phyloP scores from a whole-genome alignment of 2,113 vertebrate species.

The Dromas ardeola region DNA sequence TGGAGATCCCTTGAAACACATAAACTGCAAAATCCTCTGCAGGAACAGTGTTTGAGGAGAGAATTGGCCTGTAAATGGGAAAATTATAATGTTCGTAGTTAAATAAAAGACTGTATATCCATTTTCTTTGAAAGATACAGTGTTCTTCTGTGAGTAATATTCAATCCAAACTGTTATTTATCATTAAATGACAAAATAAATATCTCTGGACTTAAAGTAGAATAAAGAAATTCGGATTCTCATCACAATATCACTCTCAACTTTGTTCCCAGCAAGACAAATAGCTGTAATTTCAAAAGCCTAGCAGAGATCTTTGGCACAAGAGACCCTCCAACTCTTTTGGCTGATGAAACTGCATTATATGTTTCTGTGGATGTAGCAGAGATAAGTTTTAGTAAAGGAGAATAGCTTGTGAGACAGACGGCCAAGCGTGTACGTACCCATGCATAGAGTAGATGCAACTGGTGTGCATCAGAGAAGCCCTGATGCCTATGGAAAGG shows the following conservation, averaged over 20 bases:
- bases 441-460: background rate
- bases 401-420: background rate
- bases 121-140: background rate
- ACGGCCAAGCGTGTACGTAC: rapidly evolving
- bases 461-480: background rate
- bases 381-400: background rate
- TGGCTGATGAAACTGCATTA: background rate
- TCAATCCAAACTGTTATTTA: background rate
- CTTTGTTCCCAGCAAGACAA: background rate
- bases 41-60: background rate
- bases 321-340: background rate
- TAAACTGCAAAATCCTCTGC: background rate
- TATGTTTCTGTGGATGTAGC: background rate
- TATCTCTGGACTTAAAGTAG: background rate
- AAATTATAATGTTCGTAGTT: background rate
- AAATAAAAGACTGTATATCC: background rate
- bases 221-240: background rate
- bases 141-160: background rate
- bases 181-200: background rate
- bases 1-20: background rate
- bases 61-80: background rate
- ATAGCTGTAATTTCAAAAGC: background rate
- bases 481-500: background rate
- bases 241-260: background rate
- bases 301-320: background rate